Base-by-base conservation (phyloP, 2,888 invertebrate species). In the Cephus pygmeus region DNA sequence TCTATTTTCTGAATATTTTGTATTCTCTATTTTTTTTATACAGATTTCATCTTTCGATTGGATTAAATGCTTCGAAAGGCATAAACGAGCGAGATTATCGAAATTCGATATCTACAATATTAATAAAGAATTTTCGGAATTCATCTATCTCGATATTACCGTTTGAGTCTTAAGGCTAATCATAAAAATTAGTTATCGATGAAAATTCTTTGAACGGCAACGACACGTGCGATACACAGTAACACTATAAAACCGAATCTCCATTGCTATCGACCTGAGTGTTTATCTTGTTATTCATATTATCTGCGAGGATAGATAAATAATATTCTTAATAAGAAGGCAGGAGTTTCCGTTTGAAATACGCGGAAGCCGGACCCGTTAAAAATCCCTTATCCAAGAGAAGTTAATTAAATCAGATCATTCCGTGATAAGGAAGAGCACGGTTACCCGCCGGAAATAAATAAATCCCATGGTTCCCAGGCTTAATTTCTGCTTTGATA, bases 391-490 rank as follows among this genome's bases (percentile, higher is more conserved):
- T 34, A 74, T 74, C 34, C 34, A 74, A 34, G 31, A 56, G 56
- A 23, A 31, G 74, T 35, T 74, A 74, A 36, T 74, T 74, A 74
- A 74, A 74, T 34, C 35, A 34, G 74, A 74, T 74, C 30, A 12
- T 12, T 33, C 35, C 35, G 30, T 9, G 56, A 56, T 56, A 56
- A 56, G 23, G 56, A 34, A 74, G 35, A 34, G 56, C 56, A 56
- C 2, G 34, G 71, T 34, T 34, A 31, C 71, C 23, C 71, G 71
- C 71, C 71, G 71, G 71, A 71, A 71, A 71, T 34, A 34, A 31
- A 71, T 71, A 71, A 34, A 71, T 34, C 33, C 31, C 71, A 34
- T 34, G 71, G 71, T 71, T 71, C 71, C 71, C 71, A 71, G 71
- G 71, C 71, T 31, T 33, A 71, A 71, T 71, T 71, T 71, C 12